Evolutionary conservation across 2,888 invertebrate genomes (phyloP).

Genomic region (Folsomia manolachei): DNA sequence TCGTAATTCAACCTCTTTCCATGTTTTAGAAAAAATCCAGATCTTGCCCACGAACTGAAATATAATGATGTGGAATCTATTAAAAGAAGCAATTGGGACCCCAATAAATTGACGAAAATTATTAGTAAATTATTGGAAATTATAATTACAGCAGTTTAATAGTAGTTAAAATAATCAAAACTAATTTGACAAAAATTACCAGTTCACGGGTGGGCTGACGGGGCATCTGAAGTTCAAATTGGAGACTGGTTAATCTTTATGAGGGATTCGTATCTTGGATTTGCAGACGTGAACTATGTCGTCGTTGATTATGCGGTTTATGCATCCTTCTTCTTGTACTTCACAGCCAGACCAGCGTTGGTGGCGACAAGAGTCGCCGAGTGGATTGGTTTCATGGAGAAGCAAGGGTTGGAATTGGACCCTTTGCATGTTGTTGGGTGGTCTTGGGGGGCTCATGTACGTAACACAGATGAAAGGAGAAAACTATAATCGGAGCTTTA

Average conservation of each 20-base stretch:
- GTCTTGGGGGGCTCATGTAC: conserved; percentile 40
- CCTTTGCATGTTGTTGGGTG: conserved; percentile 45
- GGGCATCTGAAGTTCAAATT: conserved; percentile 38
- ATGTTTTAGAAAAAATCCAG: conserved; percentile 39
- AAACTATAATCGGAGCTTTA: background rate
- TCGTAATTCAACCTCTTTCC: background rate
- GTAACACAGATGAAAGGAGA: background rate
- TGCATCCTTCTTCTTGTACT: conserved; percentile 36
- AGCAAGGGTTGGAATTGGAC: conserved; percentile 30
- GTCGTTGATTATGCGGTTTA: conserved; percentile 44
- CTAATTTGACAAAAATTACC: no score
- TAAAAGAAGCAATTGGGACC: conserved; percentile 38
- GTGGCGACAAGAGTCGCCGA: conserved; percentile 37
- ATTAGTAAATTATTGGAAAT: no score
- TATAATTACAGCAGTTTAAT: no score
- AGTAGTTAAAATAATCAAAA: no score
- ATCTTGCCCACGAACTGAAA: conserved; percentile 39
- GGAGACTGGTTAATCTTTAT: conserved; percentile 46
- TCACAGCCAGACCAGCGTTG: conserved; percentile 34
- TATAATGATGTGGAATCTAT: conserved; percentile 35
- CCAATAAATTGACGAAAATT: conserved; percentile 37
- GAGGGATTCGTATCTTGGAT: conserved; percentile 39
- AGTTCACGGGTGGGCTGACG: conserved; percentile 48
- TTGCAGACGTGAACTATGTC: conserved; percentile 44
- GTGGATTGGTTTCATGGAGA: conserved; percentile 37